Evolutionary conservation across 2,888 invertebrate genomes (phyloP).

Genomic region (Hylaea fasciaria): DNA sequence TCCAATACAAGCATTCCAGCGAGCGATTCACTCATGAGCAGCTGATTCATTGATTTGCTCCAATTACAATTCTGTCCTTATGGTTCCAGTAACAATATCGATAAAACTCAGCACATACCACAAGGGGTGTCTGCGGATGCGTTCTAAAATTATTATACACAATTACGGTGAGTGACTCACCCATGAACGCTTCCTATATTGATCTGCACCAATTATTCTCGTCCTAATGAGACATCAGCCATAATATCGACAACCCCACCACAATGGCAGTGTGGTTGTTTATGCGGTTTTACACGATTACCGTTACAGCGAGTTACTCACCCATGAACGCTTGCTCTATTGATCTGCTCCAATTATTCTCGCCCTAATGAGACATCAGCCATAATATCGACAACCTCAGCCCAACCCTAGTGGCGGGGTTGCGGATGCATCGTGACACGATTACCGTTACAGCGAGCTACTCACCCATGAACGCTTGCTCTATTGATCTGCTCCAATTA

Average conservation of each 20-base stretch:
- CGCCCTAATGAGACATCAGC: slow-evolving; percentile 2
- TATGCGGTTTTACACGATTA: slow-evolving; percentile 41
- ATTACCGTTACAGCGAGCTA: background rate
- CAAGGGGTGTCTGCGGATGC: slow-evolving; percentile 38
- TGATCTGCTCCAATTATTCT: background rate
- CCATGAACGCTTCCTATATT: background rate
- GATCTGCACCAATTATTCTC: background rate
- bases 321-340: background rate
- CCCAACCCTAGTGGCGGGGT: slow-evolving; percentile 38
- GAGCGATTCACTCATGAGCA: no score
- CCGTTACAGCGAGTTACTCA: background rate
- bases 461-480: background rate
- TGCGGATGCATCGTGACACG: no score
- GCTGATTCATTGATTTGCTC: no score
- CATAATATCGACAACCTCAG: slow-evolving; percentile 7
- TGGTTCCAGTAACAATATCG: slow-evolving; percentile 10
- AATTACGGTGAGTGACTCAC: background rate
- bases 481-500: background rate
- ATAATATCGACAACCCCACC: slow-evolving; percentile 7
- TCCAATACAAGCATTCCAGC: no score
- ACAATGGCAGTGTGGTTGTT: slow-evolving; percentile 33
- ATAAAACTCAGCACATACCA: slow-evolving; percentile 34
- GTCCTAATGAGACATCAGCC: slow-evolving; percentile 3
- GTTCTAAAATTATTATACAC: slow-evolving; percentile 33
- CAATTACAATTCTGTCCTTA: slow-evolving; percentile 9